phyloP scores from a whole-genome alignment of 64 coral and sea anemone genomes.

The Dendronephthya gigantea region DNA sequence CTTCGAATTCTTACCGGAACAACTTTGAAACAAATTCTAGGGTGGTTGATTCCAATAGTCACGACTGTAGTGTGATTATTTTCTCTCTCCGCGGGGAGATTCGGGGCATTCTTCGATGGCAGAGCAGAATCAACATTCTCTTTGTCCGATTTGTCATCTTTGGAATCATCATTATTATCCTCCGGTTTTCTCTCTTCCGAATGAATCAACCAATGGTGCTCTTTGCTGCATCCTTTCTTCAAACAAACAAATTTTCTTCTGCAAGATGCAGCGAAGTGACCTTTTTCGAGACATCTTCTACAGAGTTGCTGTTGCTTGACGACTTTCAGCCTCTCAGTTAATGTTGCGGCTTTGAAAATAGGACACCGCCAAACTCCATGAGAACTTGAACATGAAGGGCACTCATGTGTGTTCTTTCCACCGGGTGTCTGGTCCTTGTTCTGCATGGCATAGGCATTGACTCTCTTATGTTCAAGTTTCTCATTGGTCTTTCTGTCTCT shows the following conservation, averaged over 20 bases:
- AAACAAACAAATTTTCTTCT: constrained; percentile 39
- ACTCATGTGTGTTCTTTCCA: too few relatives aligned
- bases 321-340: constrained; percentile 26
- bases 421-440: too few relatives aligned
- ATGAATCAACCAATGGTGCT: constrained; percentile 53
- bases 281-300: constrained; percentile 36
- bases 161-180: not conserved
- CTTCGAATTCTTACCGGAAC: constrained; percentile 41
- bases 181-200: not conserved
- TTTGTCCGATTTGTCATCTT: not conserved
- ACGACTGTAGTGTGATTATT: not conserved
- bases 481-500: not conserved
- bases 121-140: not conserved
- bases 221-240: constrained; percentile 42
- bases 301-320: constrained; percentile 41
- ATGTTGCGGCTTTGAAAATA: constrained; percentile 29
- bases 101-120: not conserved
- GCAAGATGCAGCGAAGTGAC: constrained; percentile 44
- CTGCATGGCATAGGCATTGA: too few relatives aligned
- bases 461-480: too few relatives aligned
- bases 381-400: not conserved
- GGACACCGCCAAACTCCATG: constrained; percentile 26
- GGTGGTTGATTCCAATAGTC: not conserved
- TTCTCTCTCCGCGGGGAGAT: not conserved
- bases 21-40: constrained; percentile 56